These are phyloP conservation scores for Drosophila stalkeri DNA, from an alignment of 2,888 invertebrate species.

Conservation along the genomic window DNA sequence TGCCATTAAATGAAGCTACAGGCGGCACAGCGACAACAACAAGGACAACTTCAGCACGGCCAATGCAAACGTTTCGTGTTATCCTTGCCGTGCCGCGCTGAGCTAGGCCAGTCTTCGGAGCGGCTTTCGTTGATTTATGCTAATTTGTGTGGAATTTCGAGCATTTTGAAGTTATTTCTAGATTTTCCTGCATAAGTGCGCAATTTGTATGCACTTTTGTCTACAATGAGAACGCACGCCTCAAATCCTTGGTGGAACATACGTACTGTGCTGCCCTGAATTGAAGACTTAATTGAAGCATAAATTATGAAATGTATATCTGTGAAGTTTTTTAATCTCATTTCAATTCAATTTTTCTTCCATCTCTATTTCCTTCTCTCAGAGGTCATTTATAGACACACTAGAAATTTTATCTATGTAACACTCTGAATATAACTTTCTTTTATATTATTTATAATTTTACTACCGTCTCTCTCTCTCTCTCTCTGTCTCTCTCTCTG, in stretches of 20 bases:
- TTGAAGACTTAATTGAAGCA: background rate
- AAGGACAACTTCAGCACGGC: constrained; percentile 34
- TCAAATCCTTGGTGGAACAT: background rate
- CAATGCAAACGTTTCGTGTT: constrained; percentile 27
- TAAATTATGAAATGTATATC: background rate
- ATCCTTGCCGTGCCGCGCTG: constrained; percentile 26
- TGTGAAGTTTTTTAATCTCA: background rate
- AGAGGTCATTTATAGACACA: too few relatives aligned
- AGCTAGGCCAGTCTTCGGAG: constrained; percentile 11
- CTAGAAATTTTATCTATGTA: too few relatives aligned
- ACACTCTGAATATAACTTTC: too few relatives aligned
- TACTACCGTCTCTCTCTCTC: too few relatives aligned
- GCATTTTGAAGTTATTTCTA: constrained; percentile 63
- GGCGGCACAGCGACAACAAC: constrained; percentile 18
- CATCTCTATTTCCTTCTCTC: too few relatives aligned
- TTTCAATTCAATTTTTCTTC: too few relatives aligned
- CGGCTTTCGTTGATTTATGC: constrained; percentile 64
- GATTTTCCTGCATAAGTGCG: constrained; percentile 54
- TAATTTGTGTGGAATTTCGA: constrained; percentile 71
- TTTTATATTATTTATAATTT: too few relatives aligned
- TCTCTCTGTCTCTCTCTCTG: background rate
- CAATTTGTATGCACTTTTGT: constrained; percentile 48
- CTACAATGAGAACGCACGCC: background rate
- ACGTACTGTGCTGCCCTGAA: too few relatives aligned
- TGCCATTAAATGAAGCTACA: constrained; percentile 76